Evolutionary conservation across 2,113 vertebrate genomes (phyloP), one percentile per base, ranked within the genome.

Genomic region (Cyrtonyx montezumae): DNA sequence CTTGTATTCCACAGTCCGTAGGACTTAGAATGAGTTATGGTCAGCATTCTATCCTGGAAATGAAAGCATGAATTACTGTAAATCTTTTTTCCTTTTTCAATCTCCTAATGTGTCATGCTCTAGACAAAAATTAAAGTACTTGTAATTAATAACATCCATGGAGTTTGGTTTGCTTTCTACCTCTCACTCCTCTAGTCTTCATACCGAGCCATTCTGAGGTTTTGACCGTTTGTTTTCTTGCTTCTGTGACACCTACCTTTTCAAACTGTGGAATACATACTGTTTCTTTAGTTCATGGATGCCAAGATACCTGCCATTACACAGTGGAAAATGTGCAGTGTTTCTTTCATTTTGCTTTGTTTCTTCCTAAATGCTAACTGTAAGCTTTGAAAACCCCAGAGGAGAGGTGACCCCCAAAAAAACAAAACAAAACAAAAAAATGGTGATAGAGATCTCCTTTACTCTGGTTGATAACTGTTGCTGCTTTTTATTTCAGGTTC

Each of bases 401-500:
- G 53, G 36, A 63, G 32, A 63, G 67, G 4, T 69, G 32, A 53
- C 18, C 16, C 66, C 79, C 49, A 26, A 55, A 30, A 20, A 71
- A 65, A 84, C 66, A 77, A 53, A 26, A n/a, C n/a, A n/a, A 55
- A 30, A 40, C 40, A 17, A 43, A 26, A 87, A 49, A 11, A 9
- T 25, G 18, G 37, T 91, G 53, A 4, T 43, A 77, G 91, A 23
- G 86, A 79, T 32, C 15, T 91, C 14, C 23, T 87, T 77, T 94
- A 63, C 89, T 32, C 42, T 82, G 43, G 12, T 36, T 77, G 36
- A 78, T 93, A 65, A 63, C 22, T 94, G 20, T 80, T 1, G 1
- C 73, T 79, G 32, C 15, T 69, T 96, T 86, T 74, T 91, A 11
- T 94, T 94, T 40, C 97, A 99, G 99, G 95, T 99, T 93, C 98